Percentiles rank a stretch among this genome's conserved stretches.
Conservation (phyloP, 1,140 invertebrate genomes). For the Ceratitis capitata region DNA sequence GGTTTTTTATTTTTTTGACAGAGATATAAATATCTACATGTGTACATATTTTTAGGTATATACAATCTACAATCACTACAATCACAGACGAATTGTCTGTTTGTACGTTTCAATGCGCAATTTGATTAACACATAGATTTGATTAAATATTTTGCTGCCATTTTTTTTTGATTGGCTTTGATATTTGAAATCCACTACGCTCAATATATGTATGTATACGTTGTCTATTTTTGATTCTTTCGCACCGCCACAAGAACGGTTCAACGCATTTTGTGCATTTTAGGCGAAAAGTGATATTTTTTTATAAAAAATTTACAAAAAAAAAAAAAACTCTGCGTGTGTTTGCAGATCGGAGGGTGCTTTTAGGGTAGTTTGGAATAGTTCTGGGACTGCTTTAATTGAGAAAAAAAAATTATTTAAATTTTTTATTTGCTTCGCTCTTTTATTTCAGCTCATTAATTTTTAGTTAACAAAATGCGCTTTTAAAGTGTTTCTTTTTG, state of each 20-base stretch:
- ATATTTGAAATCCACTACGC: neutral
- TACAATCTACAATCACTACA: no score
- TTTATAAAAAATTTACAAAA: no score
- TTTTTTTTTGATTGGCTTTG: neutral
- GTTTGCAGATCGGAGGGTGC: neutral
- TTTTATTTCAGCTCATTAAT: neutral
- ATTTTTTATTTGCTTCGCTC: neutral
- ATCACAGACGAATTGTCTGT: neutral
- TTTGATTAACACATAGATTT: slow-evolving; percentile 37
- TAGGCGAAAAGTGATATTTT: neutral
- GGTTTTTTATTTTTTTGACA: neutral
- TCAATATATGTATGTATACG: neutral
- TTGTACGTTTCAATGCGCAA: neutral
- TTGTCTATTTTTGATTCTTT: neutral
- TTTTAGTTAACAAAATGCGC: neutral
- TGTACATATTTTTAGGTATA: neutral
- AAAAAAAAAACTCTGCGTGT: neutral
- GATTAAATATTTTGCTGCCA: neutral
- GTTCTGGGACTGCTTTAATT: neutral
- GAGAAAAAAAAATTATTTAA: neutral
- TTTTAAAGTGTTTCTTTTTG: neutral
- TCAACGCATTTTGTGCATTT: neutral
- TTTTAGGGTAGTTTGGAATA: neutral
- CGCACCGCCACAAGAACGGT: neutral
- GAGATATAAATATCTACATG: neutral